Conservation (phyloP, 2,797 vertebrate genomes). For the Acanthiza pusilla region DNA sequence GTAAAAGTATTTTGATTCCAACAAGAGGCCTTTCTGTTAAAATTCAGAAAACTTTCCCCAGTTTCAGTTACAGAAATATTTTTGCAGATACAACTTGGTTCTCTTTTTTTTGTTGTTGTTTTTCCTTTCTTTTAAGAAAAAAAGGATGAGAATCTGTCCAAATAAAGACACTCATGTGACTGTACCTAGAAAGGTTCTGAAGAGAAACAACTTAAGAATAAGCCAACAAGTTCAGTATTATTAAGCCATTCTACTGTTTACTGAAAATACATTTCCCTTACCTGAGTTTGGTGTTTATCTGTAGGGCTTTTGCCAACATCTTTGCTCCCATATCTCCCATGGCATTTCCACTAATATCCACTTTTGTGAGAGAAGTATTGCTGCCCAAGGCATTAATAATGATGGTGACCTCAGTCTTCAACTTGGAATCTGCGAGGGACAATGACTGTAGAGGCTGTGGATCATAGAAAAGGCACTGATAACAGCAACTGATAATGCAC, state of each 20-base stretch:
- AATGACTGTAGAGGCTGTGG: slow-evolving; percentile 90
- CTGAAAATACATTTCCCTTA: background rate
- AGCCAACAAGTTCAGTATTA: background rate
- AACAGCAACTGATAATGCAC: background rate
- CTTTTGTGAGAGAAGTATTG: slow-evolving; percentile 91
- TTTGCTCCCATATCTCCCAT: slow-evolving; percentile 99
- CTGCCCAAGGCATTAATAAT: slow-evolving; percentile 94
- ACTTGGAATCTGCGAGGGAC: slow-evolving; percentile 93
- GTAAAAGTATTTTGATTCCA: background rate
- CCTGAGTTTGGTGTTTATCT: slow-evolving; percentile 98
- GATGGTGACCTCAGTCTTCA: slow-evolving; percentile 92
- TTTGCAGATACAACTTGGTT: background rate
- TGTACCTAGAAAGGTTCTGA: background rate
- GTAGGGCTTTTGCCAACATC: slow-evolving; percentile 96
- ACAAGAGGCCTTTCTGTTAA: background rate
- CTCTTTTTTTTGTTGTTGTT: background rate
- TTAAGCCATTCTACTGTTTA: background rate
- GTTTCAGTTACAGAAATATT: background rate
- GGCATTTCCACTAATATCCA: slow-evolving; percentile 94
- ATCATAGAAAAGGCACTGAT: background rate
- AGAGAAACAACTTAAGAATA: background rate
- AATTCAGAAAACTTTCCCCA: background rate
- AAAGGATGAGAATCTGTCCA: background rate
- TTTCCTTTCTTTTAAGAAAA: background rate
- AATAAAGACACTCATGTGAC: background rate